A percentile compares a stretch with the other conserved stretches of the same genome.
Evolutionary conservation across 2,113 vertebrate genomes (phyloP).

Genomic region (Grantiella picta): DNA sequence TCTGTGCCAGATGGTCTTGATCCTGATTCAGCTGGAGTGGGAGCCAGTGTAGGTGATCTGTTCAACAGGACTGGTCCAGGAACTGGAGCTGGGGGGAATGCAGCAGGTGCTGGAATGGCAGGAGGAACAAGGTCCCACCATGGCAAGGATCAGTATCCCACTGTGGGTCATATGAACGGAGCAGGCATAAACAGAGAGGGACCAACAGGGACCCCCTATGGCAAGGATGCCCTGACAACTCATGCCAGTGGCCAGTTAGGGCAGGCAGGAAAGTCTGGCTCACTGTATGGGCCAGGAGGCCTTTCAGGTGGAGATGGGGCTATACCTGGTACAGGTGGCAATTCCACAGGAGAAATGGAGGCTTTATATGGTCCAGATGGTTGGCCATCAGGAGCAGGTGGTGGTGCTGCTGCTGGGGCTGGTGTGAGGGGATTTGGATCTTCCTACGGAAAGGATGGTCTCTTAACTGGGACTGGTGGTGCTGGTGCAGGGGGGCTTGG

Average conservation of each 20-base stretch:
- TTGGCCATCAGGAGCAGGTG: neutral
- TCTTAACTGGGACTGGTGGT: neutral
- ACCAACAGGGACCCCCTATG: neutral
- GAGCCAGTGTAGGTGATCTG: neutral
- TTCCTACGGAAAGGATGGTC: neutral
- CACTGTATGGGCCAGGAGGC: neutral
- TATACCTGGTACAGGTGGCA: neutral
- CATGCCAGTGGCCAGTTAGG: neutral
- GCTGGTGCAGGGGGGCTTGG: neutral
- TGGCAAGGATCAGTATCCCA: neutral
- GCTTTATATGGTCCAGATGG: neutral
- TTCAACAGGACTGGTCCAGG: neutral
- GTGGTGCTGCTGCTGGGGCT: neutral
- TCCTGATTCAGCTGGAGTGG: neutral
- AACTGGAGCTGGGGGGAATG: neutral
- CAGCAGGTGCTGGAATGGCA: neutral
- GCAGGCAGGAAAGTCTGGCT: neutral
- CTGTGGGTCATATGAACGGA: neutral
- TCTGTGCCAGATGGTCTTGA: neutral
- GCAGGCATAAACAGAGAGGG: neutral
- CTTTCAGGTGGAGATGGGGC: neutral
- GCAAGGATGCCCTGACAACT: neutral
- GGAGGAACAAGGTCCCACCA: neutral
- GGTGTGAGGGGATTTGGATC: rapidly evolving
- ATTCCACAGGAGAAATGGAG: neutral